Percentiles rank a stretch among this genome's conserved stretches.
Evolutionary conservation across 2,888 invertebrate species (phyloP).

Genomic region (Paralinhomoeus sp.): DNA sequence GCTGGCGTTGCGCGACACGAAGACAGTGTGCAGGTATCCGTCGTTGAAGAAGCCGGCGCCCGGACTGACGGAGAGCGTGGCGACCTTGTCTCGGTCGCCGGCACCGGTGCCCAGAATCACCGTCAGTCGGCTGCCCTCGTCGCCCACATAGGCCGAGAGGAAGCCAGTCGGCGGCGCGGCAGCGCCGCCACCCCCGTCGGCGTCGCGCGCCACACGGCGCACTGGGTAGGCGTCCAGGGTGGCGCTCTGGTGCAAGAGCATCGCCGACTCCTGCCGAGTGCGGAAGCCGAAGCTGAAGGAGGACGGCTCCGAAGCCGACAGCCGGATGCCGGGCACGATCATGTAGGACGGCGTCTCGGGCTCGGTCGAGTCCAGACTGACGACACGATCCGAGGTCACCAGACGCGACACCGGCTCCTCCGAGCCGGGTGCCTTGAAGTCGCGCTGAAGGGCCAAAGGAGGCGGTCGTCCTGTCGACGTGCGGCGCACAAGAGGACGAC

Average conservation of each 20-base stretch:
- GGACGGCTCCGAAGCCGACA: constrained; percentile 13
- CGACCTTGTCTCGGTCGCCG: neutral
- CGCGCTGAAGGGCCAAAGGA: neutral
- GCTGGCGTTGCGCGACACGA: constrained; percentile 13
- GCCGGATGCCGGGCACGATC: constrained; percentile 14
- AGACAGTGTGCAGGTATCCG: constrained; percentile 18
- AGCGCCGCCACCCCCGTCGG: constrained; percentile 2
- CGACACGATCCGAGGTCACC: constrained; percentile 11
- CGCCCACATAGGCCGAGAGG: too few species aligned
- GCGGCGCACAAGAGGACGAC: too few species aligned
- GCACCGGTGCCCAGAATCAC: neutral
- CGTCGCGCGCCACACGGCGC: too few species aligned
- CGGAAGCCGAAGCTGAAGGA: constrained; percentile 28
- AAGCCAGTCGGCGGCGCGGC: neutral
- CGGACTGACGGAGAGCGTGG: neutral
- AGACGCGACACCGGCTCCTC: constrained; percentile 2
- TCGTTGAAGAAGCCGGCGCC: constrained; percentile 13
- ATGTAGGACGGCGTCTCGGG: constrained; percentile 17
- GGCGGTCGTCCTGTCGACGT: neutral
- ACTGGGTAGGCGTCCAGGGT: constrained; percentile 8
- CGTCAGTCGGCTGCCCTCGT: neutral
- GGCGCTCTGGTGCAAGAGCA: constrained; percentile 24
- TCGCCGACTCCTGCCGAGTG: constrained; percentile 24
- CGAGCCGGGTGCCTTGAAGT: too few species aligned
- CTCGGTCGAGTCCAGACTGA: constrained; percentile 16